phyloP scores from a whole-genome alignment of 23 tunicate species.

The Styela plicata region DNA sequence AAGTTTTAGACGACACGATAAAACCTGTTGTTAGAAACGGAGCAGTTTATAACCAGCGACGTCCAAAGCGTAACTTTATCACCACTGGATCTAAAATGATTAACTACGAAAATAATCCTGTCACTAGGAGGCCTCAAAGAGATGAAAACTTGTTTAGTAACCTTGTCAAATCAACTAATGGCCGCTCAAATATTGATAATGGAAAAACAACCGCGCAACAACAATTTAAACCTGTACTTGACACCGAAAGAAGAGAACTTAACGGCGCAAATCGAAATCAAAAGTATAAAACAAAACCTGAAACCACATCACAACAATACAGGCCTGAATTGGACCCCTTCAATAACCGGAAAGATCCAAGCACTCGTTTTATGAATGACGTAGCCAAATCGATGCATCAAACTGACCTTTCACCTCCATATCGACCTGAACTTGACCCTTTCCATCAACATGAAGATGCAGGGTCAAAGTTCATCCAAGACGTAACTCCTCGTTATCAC shows the following conservation, averaged over 20 bases:
- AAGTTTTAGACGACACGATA: neutral
- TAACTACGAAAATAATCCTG: slow-evolving; percentile 6
- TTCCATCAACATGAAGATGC: neutral
- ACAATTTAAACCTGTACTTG: neutral
- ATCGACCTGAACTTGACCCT: slow-evolving; percentile 2
- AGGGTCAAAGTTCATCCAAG: slow-evolving; percentile 15
- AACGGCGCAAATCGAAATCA: neutral
- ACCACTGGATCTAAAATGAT: neutral
- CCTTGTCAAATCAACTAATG: neutral
- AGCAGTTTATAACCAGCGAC: neutral
- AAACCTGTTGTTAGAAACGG: neutral
- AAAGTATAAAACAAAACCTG: neutral
- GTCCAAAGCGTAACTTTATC: neutral
- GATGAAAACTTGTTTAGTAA: neutral
- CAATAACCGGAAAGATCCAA: neutral
- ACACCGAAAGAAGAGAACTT: neutral
- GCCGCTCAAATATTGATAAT: neutral
- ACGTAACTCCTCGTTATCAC: neutral
- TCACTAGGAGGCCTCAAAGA: slow-evolving; percentile 19
- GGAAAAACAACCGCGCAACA: neutral
- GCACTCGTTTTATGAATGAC: neutral
- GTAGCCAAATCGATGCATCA: neutral
- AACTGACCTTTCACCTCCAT: neutral
- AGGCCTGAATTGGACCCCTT: neutral
- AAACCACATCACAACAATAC: neutral